Evolutionary conservation across 2,888 invertebrate genomes (phyloP).

Genomic region (Pyrgus malvae): DNA sequence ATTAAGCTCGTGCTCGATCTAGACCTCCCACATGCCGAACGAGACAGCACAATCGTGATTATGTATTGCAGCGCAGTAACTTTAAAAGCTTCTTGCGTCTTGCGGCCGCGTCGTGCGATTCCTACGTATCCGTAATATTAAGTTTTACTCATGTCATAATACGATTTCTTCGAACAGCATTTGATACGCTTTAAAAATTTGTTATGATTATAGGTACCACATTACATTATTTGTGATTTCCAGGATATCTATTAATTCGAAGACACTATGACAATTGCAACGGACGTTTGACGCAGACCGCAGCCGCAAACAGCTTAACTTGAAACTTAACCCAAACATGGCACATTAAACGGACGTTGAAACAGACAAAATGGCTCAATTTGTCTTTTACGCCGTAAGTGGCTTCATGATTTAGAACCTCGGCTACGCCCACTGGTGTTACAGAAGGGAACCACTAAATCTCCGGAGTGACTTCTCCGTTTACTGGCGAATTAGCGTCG

Average conservation of each 20-base stretch:
- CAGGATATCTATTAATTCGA: too few relatives aligned
- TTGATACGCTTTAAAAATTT: too few relatives aligned
- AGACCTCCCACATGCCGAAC: conserved; percentile 22
- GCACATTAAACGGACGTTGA: conserved; percentile 21
- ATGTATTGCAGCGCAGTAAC: conserved; percentile 4
- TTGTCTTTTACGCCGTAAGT: conserved; percentile 61
- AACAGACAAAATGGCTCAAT: conserved; percentile 57
- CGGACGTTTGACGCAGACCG: background rate
- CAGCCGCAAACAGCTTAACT: background rate
- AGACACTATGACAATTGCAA: background rate
- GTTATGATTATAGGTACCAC: too few relatives aligned
- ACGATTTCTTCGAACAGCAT: too few relatives aligned
- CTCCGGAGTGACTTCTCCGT: conserved; percentile 46
- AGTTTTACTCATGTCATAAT: background rate
- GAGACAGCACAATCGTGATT: conserved; percentile 20
- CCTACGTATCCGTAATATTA: background rate
- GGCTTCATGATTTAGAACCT: conserved; percentile 66
- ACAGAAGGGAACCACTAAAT: conserved; percentile 59
- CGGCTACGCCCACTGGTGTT: conserved; percentile 55
- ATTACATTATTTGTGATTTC: too few relatives aligned
- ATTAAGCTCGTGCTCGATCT: conserved; percentile 17
- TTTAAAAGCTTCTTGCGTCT: background rate
- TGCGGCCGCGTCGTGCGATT: background rate
- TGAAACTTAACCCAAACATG: background rate
- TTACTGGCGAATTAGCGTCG: conserved; percentile 49